Conservation (phyloP, 2,888 invertebrate genomes). For the Cephus nigrinus region DNA sequence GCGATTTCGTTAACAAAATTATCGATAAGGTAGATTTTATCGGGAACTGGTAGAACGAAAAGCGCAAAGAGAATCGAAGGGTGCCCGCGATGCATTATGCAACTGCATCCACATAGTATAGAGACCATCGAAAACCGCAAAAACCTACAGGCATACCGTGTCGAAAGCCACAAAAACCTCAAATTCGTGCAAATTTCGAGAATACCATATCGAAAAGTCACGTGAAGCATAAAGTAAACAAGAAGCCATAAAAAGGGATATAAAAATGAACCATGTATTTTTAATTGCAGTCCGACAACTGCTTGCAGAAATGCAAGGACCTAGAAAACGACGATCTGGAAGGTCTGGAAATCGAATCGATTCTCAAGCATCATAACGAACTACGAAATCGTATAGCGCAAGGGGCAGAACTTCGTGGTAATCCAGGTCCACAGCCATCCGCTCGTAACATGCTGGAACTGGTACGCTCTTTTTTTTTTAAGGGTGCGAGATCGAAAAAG, state of each 20-base stretch:
- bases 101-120: not conserved
- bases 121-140: not conserved
- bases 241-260: not conserved
- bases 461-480: constrained; percentile 34
- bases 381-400: constrained; percentile 61
- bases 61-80: not conserved
- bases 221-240: not conserved
- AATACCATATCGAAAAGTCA: not conserved
- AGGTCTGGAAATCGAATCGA: constrained; percentile 55
- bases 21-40: not conserved
- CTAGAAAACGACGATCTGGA: constrained; percentile 46
- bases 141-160: not conserved
- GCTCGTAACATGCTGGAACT: constrained; percentile 54
- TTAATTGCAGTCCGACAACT: constrained; percentile 29
- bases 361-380: constrained; percentile 65
- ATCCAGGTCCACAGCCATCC: constrained; percentile 63
- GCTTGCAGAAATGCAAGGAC: constrained; percentile 31
- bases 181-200: not conserved
- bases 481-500: constrained; percentile 31
- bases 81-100: not conserved
- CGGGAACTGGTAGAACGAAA: not conserved
- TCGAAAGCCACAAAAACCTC: not conserved
- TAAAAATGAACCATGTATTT: not conserved
- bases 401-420: constrained; percentile 57
- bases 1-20: not conserved